A percentile compares a stretch with the other conserved stretches of the same genome.
Conservation (phyloP, 2,888 invertebrate genomes). For the Leptinotarsa peninsularis region DNA sequence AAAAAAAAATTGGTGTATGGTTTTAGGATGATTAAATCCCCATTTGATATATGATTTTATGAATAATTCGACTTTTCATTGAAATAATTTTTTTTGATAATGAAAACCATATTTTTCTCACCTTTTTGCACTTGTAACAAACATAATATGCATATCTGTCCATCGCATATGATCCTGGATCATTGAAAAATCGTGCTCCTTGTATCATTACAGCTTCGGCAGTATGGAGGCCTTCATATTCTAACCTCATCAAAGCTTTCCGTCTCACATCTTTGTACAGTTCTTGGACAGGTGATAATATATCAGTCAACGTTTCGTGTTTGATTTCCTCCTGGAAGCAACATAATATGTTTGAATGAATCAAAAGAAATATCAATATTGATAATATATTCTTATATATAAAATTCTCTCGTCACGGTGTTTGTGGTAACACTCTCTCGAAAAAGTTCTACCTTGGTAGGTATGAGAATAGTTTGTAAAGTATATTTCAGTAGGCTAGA, state of each 20-base stretch:
- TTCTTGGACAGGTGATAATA: conserved; percentile 82
- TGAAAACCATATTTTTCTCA: conserved; percentile 52
- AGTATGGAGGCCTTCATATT: conserved; percentile 92
- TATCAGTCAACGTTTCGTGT: conserved; percentile 82
- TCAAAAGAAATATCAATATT: too few relatives aligned
- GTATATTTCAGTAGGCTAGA: too few relatives aligned
- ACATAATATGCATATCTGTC: conserved; percentile 98
- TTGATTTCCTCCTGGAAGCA: conserved; percentile 78
- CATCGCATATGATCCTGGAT: conserved; percentile 92
- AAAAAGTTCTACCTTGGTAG: too few relatives aligned
- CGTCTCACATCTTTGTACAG: conserved; percentile 91
- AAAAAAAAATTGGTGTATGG: too few relatives aligned
- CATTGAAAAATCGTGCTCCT: conserved; percentile 79
- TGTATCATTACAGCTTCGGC: conserved; percentile 75
- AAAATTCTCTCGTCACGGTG: too few relatives aligned
- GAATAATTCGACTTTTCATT: too few relatives aligned
- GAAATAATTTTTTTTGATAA: too few relatives aligned
- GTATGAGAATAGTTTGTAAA: too few relatives aligned
- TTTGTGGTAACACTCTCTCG: too few relatives aligned
- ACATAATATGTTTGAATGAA: neutral
- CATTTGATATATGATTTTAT: too few relatives aligned
- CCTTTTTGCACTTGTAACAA: conserved; percentile 93
- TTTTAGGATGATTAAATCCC: too few relatives aligned
- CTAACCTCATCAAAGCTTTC: conserved; percentile 94
- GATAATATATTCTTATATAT: too few relatives aligned